These are phyloP conservation scores for Pristis pectinata DNA, from an alignment of 2,797 vertebrate species.

Conservation along the genomic window DNA sequence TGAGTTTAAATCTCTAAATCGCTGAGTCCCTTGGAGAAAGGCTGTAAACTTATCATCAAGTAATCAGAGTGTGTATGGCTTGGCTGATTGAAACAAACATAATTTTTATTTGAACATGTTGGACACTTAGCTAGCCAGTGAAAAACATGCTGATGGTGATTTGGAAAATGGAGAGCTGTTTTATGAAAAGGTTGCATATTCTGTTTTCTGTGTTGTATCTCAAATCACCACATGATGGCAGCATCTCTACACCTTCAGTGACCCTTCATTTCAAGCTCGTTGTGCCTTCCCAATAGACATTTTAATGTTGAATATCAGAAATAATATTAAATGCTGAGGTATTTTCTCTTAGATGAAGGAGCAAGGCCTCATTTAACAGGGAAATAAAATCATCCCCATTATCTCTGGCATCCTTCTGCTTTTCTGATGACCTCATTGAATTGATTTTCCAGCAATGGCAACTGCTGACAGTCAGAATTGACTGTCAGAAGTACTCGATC, in stretches of 20 bases:
- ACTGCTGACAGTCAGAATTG: not conserved
- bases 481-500: not conserved
- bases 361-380: not conserved
- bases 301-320: not conserved
- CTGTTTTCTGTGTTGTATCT: not conserved
- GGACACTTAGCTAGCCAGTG: not conserved
- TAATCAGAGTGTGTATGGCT: not conserved
- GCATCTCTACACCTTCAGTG: not conserved
- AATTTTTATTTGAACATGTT: not conserved
- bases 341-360: not conserved
- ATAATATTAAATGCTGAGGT: not conserved
- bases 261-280: not conserved
- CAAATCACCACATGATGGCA: constrained; percentile 6
- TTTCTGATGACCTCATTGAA: not conserved
- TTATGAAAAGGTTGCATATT: not conserved
- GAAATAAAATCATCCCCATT: not conserved
- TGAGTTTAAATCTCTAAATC: not conserved
- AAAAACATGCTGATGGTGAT: not conserved
- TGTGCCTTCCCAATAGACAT: not conserved
- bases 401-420: not conserved
- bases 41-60: not conserved
- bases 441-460: not conserved
- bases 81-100: not conserved
- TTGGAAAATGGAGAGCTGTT: not conserved
- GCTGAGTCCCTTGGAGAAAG: not conserved